A percentile compares a stretch with the other conserved stretches of the same genome.
Conservation (phyloP, 2,113 vertebrate species). For the Mustelus asterias region DNA sequence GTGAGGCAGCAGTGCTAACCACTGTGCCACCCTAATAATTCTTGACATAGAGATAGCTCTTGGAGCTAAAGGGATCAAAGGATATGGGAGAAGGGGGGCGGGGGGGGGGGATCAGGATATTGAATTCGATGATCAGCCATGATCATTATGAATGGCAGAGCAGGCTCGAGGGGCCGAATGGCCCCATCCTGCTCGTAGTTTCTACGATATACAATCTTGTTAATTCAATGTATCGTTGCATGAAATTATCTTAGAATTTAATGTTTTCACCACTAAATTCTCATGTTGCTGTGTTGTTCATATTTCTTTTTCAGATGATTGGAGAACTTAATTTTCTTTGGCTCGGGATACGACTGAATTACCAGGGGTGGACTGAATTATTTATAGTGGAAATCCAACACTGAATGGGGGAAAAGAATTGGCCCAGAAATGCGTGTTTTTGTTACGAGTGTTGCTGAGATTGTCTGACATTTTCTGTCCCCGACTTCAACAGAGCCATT, state of each 20-base stretch:
- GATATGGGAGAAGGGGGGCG: too few relatives aligned
- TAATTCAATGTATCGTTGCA: neutral
- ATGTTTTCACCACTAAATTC: neutral
- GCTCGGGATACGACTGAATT: neutral
- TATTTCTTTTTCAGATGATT: neutral
- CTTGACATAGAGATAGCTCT: too few relatives aligned
- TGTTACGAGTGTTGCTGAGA: neutral
- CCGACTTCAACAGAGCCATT: neutral
- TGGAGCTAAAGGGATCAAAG: too few relatives aligned
- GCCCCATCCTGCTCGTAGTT: too few relatives aligned
- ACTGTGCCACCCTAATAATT: too few relatives aligned
- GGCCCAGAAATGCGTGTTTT: neutral
- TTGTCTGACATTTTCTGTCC: neutral
- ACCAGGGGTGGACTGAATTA: neutral
- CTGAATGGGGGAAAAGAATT: neutral
- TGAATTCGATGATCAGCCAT: too few relatives aligned
- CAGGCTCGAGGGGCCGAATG: too few relatives aligned
- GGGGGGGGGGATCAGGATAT: too few relatives aligned
- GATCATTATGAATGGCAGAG: too few relatives aligned
- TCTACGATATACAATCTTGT: neutral
- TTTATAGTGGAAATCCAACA: neutral
- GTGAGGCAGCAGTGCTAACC: too few relatives aligned
- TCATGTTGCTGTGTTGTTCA: neutral
- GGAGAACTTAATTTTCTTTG: neutral
- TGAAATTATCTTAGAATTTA: neutral